Conservation (phyloP, 2,888 invertebrate species). For the Trichopria drosophilae region DNA sequence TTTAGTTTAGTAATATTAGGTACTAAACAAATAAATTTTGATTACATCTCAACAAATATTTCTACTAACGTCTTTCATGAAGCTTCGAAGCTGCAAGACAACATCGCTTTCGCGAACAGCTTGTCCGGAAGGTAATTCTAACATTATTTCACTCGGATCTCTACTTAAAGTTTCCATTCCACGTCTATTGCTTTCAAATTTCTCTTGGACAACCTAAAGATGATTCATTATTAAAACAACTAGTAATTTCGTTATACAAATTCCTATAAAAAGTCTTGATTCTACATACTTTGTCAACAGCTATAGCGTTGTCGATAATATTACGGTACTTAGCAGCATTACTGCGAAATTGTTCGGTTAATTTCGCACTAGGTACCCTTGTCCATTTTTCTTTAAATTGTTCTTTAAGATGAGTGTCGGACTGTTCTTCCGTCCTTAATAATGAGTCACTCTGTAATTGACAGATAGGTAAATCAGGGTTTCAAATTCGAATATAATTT, state of each 20-base stretch:
- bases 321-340: constrained; percentile 91
- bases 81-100: constrained; percentile 68
- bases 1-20: no score
- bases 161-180: constrained; percentile 83
- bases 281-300: constrained; percentile 64
- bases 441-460: no score
- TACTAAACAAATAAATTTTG: no score
- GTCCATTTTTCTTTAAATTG: constrained; percentile 95
- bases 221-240: constrained; percentile 22
- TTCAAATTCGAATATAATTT: no score
- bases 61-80: constrained; percentile 76
- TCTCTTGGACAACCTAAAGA: constrained; percentile 78
- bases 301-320: constrained; percentile 88
- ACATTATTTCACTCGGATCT: constrained; percentile 70
- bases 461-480: no score
- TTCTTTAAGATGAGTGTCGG: constrained; percentile 81
- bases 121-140: constrained; percentile 71
- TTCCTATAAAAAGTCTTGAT: no score
- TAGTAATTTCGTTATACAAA: no score
- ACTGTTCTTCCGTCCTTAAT: no score
- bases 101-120: constrained; percentile 65
- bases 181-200: constrained; percentile 75
- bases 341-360: constrained; percentile 85
- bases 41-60: no score
- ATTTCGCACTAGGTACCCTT: constrained; percentile 80